These are phyloP conservation scores for Indicator maculatus DNA, from an alignment of 2,113 vertebrate species.

Conservation along the genomic window DNA sequence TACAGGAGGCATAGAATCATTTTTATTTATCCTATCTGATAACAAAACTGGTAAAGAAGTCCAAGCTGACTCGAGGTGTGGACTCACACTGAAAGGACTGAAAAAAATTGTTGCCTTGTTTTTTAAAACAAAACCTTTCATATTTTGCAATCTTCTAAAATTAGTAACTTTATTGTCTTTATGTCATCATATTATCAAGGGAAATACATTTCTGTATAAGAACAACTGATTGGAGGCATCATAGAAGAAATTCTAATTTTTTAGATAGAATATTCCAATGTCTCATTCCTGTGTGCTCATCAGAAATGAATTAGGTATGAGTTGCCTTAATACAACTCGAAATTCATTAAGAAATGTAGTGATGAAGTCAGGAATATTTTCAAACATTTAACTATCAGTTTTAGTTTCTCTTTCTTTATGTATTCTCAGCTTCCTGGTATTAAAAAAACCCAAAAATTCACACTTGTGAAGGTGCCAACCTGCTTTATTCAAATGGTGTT, in stretches of 20 bases:
- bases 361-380: not conserved
- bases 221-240: not conserved
- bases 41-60: not conserved
- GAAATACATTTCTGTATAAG: not conserved
- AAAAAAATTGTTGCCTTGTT: not conserved
- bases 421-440: not conserved
- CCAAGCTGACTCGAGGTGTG: not conserved
- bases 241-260: not conserved
- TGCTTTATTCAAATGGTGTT: not conserved
- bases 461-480: not conserved
- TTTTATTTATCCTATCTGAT: not conserved
- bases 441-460: not conserved
- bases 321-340: not conserved
- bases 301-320: not conserved
- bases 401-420: not conserved
- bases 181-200: not conserved
- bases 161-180: not conserved
- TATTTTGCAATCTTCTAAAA: not conserved
- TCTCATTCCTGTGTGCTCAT: not conserved
- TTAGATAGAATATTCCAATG: not conserved
- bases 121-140: not conserved
- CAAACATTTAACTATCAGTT: not conserved
- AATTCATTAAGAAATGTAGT: not conserved
- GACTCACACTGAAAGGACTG: not conserved
- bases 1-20: not conserved